These are phyloP conservation scores for Drosophila aldrichi DNA, from an alignment of 2,888 invertebrate genomes.

Conservation along the genomic window DNA sequence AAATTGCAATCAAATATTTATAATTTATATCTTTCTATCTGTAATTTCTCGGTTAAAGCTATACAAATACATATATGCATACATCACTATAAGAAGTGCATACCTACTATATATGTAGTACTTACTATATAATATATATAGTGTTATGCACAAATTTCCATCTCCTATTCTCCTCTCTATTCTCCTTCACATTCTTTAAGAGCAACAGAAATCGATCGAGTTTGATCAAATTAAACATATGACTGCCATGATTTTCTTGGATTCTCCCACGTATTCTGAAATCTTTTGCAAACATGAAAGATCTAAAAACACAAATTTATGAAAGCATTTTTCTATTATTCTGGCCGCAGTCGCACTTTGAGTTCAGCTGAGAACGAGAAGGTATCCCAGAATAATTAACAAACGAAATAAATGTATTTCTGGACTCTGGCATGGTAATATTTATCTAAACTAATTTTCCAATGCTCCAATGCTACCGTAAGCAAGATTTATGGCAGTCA, in stretches of 20 bases:
- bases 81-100: background rate
- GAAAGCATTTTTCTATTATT: background rate
- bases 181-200: background rate
- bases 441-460: slow-evolving; percentile 7
- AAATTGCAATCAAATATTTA: background rate
- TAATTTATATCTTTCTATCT: background rate
- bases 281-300: background rate
- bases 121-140: background rate
- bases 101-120: background rate
- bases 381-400: background rate
- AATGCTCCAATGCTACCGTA: background rate
- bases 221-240: background rate
- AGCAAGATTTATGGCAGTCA: slow-evolving; percentile 49
- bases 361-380: background rate
- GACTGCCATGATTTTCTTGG: background rate
- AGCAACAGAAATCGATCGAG: background rate
- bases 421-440: background rate
- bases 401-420: background rate
- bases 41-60: background rate
- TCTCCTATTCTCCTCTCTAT: too few species aligned
- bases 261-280: background rate
- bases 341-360: background rate
- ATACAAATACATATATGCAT: too few species aligned
- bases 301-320: background rate
- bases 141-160: background rate